Evolutionary conservation across 37 sponge, comb jelly and placozoan genomes (phyloP).

Genomic region (Crambe crambe): DNA sequence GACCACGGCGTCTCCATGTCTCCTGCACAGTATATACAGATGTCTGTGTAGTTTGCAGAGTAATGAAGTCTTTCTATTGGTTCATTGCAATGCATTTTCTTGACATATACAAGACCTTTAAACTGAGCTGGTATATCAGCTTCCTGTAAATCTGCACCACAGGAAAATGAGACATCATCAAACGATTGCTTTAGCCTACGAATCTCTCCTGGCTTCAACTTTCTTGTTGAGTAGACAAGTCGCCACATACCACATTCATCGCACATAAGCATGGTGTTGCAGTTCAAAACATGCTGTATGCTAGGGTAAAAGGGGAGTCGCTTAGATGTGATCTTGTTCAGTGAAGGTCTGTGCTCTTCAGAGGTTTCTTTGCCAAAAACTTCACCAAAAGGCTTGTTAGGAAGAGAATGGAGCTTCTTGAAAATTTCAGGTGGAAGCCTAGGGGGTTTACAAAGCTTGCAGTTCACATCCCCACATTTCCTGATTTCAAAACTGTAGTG

Average conservation of each 20-base stretch:
- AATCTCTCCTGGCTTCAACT: not conserved
- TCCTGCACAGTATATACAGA: conserved; percentile 19
- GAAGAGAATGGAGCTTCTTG: not conserved
- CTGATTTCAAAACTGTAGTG: not conserved
- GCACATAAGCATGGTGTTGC: conserved; percentile 3
- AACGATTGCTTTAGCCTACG: not conserved
- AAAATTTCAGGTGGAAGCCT: not conserved
- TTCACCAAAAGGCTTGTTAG: not conserved
- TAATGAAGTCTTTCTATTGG: conserved; percentile 29
- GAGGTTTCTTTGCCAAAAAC: not conserved
- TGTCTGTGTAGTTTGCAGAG: conserved; percentile 13
- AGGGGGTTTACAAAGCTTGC: not conserved
- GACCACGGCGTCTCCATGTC: too few species aligned
- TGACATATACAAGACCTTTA: conserved; percentile 11
- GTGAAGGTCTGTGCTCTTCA: not conserved
- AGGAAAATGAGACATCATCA: conserved; percentile 13
- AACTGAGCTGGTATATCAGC: not conserved
- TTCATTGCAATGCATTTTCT: conserved; percentile 21
- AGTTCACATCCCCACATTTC: not conserved
- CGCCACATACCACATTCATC: conserved; percentile 38
- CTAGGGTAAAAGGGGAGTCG: not conserved
- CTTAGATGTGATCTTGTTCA: not conserved
- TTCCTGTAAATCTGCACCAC: conserved; percentile 16
- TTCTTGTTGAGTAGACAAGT: conserved; percentile 6
- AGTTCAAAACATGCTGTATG: conserved; percentile 16